These are phyloP conservation scores for Drosophila eugracilis DNA, from an alignment of 1,140 invertebrate species.

Conservation along the genomic window DNA sequence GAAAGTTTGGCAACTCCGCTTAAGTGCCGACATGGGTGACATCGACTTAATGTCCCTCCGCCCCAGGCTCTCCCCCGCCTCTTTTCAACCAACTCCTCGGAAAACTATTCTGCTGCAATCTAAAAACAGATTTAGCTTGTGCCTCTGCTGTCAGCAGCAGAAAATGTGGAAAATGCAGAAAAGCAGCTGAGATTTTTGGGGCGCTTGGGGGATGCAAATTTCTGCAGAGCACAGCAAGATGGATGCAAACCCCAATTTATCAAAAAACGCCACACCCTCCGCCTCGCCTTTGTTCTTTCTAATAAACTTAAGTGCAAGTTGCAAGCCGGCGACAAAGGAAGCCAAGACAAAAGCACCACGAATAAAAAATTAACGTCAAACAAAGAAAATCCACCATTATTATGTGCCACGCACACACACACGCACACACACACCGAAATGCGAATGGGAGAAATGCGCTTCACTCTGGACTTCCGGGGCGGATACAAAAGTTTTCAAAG, in stretches of 20 bases:
- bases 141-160: constrained; percentile 28
- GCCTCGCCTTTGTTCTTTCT: constrained; percentile 65
- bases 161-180: not conserved
- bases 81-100: constrained; percentile 13
- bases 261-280: constrained; percentile 62
- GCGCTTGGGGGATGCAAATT: constrained; percentile 64
- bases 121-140: constrained; percentile 64
- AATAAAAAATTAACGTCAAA: constrained; percentile 84
- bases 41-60: constrained; percentile 68
- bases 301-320: constrained; percentile 82
- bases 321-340: constrained; percentile 48
- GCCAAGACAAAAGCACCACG: constrained; percentile 68
- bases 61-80: too few relatives aligned
- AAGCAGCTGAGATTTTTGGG: constrained; percentile 15
- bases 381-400: constrained; percentile 84
- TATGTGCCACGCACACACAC: constrained; percentile 74
- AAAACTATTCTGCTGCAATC: constrained; percentile 72
- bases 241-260: constrained; percentile 71
- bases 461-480: constrained; percentile 16
- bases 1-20: constrained; percentile 48
- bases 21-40: constrained; percentile 70
- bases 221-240: constrained; percentile 65
- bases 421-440: constrained; percentile 46
- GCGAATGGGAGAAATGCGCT: constrained; percentile 22
- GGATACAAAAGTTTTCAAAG: constrained; percentile 37